Evolutionary conservation across 2,113 vertebrate genomes (phyloP).

Genomic region (Pseudopodoces humilis): DNA sequence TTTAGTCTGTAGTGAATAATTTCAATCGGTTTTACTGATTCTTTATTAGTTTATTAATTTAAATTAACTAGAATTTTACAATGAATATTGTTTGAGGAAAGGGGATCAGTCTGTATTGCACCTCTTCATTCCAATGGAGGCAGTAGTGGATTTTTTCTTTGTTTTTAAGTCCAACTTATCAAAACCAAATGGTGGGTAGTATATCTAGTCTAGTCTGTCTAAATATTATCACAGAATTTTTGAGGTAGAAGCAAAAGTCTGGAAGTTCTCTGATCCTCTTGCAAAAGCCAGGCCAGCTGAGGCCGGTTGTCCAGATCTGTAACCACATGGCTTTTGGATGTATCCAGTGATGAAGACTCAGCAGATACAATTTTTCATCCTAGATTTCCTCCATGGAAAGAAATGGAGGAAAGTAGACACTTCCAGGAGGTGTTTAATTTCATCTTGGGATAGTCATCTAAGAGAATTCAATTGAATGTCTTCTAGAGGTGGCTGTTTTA

Average conservation of each 20-base stretch:
- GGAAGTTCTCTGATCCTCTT: not conserved
- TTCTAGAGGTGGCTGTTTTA: not conserved
- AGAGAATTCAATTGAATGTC: not conserved
- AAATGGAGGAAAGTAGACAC: not conserved
- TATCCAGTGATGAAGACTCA: not conserved
- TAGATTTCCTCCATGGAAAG: not conserved
- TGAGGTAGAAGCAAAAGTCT: not conserved
- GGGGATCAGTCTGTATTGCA: not conserved
- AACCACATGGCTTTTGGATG: not conserved
- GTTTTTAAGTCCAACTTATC: not conserved
- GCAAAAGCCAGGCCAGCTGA: not conserved
- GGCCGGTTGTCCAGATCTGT: accelerated
- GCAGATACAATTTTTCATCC: not conserved
- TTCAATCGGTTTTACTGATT: not conserved
- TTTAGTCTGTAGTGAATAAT: not conserved
- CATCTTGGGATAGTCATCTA: not conserved
- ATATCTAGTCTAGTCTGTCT: not conserved
- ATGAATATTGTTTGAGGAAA: not conserved
- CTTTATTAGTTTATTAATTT: not conserved
- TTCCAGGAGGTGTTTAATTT: not conserved
- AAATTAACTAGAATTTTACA: not conserved
- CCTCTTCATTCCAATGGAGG: not conserved
- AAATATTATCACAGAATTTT: not conserved
- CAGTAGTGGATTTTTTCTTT: not conserved
- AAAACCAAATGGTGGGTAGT: not conserved